Evolutionary conservation across 1,140 invertebrate genomes (phyloP), one percentile per base, ranked within the genome.

Genomic region (Leguminivora glycinivorella): DNA sequence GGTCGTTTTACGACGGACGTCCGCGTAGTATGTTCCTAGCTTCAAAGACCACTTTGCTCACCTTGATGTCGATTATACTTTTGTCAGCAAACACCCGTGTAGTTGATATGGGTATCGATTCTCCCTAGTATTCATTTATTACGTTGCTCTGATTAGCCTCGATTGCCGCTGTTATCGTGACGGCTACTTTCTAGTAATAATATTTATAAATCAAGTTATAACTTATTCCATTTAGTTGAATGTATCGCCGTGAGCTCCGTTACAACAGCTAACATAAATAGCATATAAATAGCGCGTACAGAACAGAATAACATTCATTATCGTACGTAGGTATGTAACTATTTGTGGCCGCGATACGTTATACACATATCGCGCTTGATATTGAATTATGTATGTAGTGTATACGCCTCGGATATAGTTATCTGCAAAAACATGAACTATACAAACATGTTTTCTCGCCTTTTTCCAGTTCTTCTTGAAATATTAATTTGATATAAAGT

Each of bases 31-130:
- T n/a, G n/a, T n/a, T n/a, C n/a, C n/a, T n/a, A n/a, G n/a, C n/a
- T n/a, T n/a, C n/a, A n/a, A 76, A 75, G 75, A 47, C 77, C 76
- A 79, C 78, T 73, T 74, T 43, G 77, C 73, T 83, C 80, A 81
- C 80, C 79, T 85, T 83, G 78, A 79, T 81, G 77, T 83, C 81
- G 77, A 83, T 81, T 80, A 75, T 73, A 68, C 75, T 83, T 81
- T 80, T 76, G 71, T 79, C 75, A 69, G 67, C 73, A 52, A 72
- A 72, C 74, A 69, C 68, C 68, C 71, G 58, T 17, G 69, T 25
- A 68, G 56, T 69, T 47, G 70, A n/a, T 78, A 82, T 79, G 74
- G 75, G 14, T 47, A 47, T 47, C 43, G 43, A 47, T 17, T 47
- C n/a, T 17, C n/a, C 4, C 14, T 60, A 3, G 25, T 58, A 29